Evolutionary conservation across 2,888 invertebrate species (phyloP), one percentile per base, ranked within the genome.

Genomic region (Andrena marginata): DNA sequence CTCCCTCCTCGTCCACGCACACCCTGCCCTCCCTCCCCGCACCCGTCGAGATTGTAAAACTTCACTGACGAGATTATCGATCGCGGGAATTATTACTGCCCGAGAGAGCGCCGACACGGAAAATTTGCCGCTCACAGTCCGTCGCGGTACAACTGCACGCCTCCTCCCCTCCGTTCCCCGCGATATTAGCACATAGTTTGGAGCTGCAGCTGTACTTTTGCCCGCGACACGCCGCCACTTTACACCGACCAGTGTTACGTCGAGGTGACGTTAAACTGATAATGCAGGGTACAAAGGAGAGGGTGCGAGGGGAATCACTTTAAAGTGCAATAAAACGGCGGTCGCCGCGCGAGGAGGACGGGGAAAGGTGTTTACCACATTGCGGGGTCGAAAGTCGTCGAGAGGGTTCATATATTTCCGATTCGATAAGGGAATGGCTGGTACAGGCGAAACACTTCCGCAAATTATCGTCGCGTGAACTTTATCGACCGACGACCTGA

Each of bases 21-120:
- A 3, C 42, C 13, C 42, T 54, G 23, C 69, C 74, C 31, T 0
- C 51, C 16, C 48, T 2, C 10, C 13, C 31, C 20, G 0, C 26
- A 7, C 7, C 29, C 20, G 69, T 51, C 31, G 76, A 77, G 80
- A 87, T 85, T 87, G 77, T 84, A 75, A 87, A 81, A 87, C 77
- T 84, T 87, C 64, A 48, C 76, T 60, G 80, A 83, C 74, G 77
- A 84, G 74, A 80, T 82, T 84, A 82, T 81, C 77, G 81, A 81
- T 59, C 78, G 56, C 10, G 1, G 33, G 35, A 71, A 84, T 84
- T 84, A 82, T 84, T 78, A 75, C 79, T 13, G 29, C 51, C 54
- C n/a, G 31, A 13, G 16, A 13, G 26, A 16, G 60, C 49, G 64
- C 13, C 26, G 64, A 49, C 51, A 42, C 26, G 49, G 64, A 64